These are phyloP conservation scores for Lysandra coridon DNA, from an alignment of 2,888 invertebrate species.

Conservation along the genomic window DNA sequence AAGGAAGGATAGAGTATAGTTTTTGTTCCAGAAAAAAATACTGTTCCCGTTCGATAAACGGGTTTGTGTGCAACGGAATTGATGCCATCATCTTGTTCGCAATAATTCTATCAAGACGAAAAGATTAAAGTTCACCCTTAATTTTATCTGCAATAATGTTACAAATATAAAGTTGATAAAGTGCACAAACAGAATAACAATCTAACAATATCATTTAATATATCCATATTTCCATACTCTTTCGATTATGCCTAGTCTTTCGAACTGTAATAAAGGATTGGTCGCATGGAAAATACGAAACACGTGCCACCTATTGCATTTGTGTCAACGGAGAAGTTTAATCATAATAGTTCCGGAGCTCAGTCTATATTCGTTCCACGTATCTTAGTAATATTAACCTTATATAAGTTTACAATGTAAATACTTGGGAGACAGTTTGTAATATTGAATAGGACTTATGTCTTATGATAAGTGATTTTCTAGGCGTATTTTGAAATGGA, in stretches of 20 bases:
- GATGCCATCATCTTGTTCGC: too few relatives aligned
- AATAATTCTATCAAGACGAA: too few relatives aligned
- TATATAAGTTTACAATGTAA: slow-evolving; percentile 17
- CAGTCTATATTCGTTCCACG: slow-evolving; percentile 1
- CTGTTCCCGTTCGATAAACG: too few relatives aligned
- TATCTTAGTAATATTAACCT: slow-evolving; percentile 25
- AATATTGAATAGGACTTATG: not conserved
- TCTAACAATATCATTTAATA: not conserved
- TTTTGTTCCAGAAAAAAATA: too few relatives aligned
- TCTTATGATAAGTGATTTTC: not conserved
- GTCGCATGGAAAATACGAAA: slow-evolving; percentile 28
- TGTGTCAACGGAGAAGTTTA: slow-evolving; percentile 25
- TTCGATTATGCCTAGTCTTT: slow-evolving; percentile 15
- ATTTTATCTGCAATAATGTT: too few relatives aligned
- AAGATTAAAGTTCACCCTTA: too few relatives aligned
- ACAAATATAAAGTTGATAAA: not conserved
- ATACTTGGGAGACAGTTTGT: slow-evolving; percentile 7
- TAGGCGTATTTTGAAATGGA: not conserved
- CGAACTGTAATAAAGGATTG: slow-evolving; percentile 25
- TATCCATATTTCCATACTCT: not conserved
- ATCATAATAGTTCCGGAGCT: slow-evolving; percentile 23
- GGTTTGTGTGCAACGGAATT: too few relatives aligned
- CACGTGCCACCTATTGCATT: slow-evolving; percentile 24
- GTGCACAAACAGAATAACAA: not conserved
- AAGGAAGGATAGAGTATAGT: too few relatives aligned